A percentile compares a stretch with the other conserved stretches of the same genome.
These are phyloP conservation scores for Oreocharis arfaki DNA, from an alignment of 2,113 vertebrate genomes.

Conservation along the genomic window DNA sequence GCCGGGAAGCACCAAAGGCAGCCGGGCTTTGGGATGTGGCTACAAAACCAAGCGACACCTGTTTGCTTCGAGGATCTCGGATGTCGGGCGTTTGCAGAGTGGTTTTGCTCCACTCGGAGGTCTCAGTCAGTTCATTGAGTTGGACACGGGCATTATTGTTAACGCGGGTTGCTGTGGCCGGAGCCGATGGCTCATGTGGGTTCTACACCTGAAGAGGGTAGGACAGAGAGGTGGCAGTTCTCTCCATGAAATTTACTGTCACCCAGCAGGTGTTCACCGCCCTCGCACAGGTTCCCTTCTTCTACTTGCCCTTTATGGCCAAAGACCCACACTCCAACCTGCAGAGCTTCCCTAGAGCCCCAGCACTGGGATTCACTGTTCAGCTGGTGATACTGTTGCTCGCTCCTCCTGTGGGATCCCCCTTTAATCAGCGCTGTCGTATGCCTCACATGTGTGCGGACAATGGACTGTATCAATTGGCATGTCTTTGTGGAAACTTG, in stretches of 20 bases:
- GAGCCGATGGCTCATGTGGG: not conserved
- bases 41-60: accelerated
- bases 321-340: not conserved
- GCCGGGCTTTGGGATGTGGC: not conserved
- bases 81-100: accelerated
- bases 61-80: accelerated
- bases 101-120: accelerated
- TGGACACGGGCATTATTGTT: accelerated
- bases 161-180: accelerated
- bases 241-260: not conserved
- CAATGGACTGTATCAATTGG: not conserved
- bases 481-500: not conserved
- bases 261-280: not conserved
- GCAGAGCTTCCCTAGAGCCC: no score
- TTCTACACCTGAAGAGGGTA: not conserved
- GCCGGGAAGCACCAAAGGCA: not conserved
- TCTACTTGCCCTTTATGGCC: not conserved
- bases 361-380: accelerated
- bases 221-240: not conserved
- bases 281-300: not conserved
- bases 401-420: not conserved
- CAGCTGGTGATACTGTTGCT: not conserved
- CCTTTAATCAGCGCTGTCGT: not conserved
- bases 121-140: not conserved
- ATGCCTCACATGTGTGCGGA: not conserved